Base-by-base conservation (phyloP, 2,113 vertebrate genomes). In the Oostethus manadensis region DNA sequence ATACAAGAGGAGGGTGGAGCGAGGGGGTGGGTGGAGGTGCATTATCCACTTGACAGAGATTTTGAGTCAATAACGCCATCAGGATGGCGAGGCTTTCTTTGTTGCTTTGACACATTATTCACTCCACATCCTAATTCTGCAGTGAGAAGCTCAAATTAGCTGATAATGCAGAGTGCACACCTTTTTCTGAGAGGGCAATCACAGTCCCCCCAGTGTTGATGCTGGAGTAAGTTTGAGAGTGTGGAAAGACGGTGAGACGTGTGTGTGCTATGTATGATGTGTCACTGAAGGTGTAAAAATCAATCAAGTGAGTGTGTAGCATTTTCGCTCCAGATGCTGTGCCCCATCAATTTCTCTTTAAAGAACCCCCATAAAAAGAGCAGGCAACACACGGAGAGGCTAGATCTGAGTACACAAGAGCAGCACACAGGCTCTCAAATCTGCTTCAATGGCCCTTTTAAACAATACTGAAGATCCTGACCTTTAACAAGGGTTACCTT, bases 81-180 rank as follows among this genome's bases (percentile, higher is more conserved):
- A 78, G 68, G 70, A 80, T 64, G 53, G 40, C 58, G 66, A 66
- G 56, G 56, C 46, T 44, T 69, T 69, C 42, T 63, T 23, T 64
- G 66, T 55, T 63, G 66, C 47, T 76, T 82, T 82, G 70, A 81
- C 77, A 70, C 73, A 82, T 85, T 80, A 76, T 84, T 84, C 84
- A 70, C 73, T 80, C 81, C 73, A 77, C 82, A 77, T 80, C 76
- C 77, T 84, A 84, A 88, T 88, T 84, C 77, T 79, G 74, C 58
- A 64, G 80, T 62, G 77, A 75, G 76, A 74, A 66, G 60, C 84
- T 77, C 84, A 85, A 91, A 90, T 90, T 91, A 90, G 74, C 73
- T 69, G 62, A 76, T 69, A 79, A 63, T 77, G 83, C 84, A 85
- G 86, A 87, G 85, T 72, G 75, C 69, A 80, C 81, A 79, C 85